Evolutionary conservation across 1,140 invertebrate genomes (phyloP).

Genomic region (Stegodyphus dumicola): DNA sequence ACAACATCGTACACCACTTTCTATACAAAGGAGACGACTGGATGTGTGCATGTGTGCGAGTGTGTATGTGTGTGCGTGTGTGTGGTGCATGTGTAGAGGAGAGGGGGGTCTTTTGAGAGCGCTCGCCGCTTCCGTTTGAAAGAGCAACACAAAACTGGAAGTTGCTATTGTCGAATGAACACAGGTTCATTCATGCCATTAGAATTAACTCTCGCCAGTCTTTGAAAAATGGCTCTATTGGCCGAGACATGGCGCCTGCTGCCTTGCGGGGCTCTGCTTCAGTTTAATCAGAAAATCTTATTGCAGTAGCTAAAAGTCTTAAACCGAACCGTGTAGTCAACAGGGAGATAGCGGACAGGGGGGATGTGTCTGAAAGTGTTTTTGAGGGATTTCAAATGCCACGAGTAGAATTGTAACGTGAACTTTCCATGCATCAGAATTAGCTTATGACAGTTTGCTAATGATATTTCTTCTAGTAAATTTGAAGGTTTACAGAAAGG

Average conservation of each 20-base stretch:
- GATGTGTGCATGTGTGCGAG: neutral
- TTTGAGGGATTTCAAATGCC: neutral
- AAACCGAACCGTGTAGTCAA: neutral
- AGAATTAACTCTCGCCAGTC: slow-evolving; percentile 55
- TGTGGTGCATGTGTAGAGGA: slow-evolving; percentile 1
- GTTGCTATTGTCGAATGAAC: slow-evolving; percentile 59
- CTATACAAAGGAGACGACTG: slow-evolving; percentile 52
- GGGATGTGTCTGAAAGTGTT: neutral
- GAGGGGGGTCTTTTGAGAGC: slow-evolving; percentile 24
- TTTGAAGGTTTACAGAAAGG: neutral
- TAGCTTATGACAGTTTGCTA: slow-evolving; percentile 22
- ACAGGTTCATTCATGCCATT: slow-evolving; percentile 57
- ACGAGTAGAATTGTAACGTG: neutral
- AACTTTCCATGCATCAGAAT: slow-evolving; percentile 44
- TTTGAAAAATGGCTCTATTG: slow-evolving; percentile 52
- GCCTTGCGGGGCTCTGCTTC: slow-evolving; percentile 36
- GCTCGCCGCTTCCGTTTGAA: slow-evolving; percentile 39
- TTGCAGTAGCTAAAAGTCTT: neutral
- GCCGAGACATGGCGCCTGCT: slow-evolving; percentile 51
- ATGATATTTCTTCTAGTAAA: neutral
- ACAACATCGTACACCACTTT: slow-evolving; percentile 55
- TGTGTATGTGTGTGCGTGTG: neutral
- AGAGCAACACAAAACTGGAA: slow-evolving; percentile 55
- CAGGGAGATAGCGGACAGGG: neutral
- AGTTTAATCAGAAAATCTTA: slow-evolving; percentile 60